A percentile compares a stretch with the other conserved stretches of the same genome.
phyloP scores from a whole-genome alignment of 2,113 vertebrate species.

The Sylvilagus bachmani region DNA sequence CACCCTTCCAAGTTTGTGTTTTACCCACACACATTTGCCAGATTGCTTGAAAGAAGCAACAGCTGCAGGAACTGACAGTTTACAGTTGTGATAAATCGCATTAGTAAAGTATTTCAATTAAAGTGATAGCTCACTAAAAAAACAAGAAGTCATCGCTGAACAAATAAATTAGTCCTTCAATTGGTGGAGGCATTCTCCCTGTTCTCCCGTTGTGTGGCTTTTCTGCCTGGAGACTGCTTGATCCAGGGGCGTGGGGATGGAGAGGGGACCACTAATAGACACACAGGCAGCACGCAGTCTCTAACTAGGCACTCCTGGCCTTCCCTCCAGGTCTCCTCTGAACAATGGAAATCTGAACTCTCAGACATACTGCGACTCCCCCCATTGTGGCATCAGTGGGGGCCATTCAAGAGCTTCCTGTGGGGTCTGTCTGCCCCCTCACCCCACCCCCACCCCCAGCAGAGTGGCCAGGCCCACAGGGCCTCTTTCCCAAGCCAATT shows the following conservation, averaged over 20 bases:
- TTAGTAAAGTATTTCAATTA: slow-evolving; percentile 82
- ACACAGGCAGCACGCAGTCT: background rate
- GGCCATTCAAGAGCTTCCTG: background rate
- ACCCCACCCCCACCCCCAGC: background rate
- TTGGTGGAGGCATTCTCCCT: background rate
- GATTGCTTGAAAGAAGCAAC: slow-evolving; percentile 81
- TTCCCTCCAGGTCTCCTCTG: slow-evolving; percentile 4
- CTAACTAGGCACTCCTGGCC: background rate
- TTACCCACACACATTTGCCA: slow-evolving; percentile 74
- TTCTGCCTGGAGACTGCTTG: background rate
- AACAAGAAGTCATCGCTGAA: slow-evolving; percentile 72
- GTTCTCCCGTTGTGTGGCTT: background rate
- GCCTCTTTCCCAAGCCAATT: slow-evolving; percentile 59
- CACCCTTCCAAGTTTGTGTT: slow-evolving; percentile 70
- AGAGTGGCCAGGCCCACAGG: background rate
- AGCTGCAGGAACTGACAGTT: slow-evolving; percentile 83
- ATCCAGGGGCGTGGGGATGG: rapidly evolving
- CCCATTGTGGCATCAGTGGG: background rate
- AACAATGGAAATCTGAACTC: slow-evolving; percentile 1
- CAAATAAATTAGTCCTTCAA: slow-evolving; percentile 64
- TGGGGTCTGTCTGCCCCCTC: background rate
- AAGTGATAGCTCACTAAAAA: slow-evolving; percentile 76
- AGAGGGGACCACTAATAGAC: background rate
- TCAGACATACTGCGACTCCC: background rate
- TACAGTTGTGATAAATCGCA: slow-evolving; percentile 81